Evolutionary conservation across 2,888 invertebrate species (phyloP).

Genomic region (Drosophila prostipennis): DNA sequence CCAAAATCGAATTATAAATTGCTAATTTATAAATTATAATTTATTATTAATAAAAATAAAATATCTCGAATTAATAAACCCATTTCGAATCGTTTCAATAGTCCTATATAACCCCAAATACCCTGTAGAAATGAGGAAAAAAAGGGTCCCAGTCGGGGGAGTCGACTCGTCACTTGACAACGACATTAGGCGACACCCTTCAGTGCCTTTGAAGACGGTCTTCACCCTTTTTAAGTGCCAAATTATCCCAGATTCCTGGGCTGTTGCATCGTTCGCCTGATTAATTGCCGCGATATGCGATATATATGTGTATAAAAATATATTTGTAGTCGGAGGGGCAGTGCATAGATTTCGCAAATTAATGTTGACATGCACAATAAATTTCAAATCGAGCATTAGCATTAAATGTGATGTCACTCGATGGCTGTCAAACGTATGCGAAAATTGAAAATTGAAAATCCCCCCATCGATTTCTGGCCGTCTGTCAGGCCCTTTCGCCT

Average conservation of each 20-base stretch:
- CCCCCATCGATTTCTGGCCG: background rate
- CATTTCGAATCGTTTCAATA: too few relatives aligned
- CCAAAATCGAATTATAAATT: too few relatives aligned
- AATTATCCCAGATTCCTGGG: slow-evolving; percentile 57
- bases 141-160: slow-evolving; percentile 26
- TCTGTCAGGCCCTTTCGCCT: slow-evolving; percentile 7
- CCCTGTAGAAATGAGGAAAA: background rate
- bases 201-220: slow-evolving; percentile 62
- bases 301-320: slow-evolving; percentile 18
- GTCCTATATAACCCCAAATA: background rate
- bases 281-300: slow-evolving; percentile 60
- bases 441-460: slow-evolving; percentile 67
- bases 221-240: slow-evolving; percentile 75
- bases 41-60: too few relatives aligned
- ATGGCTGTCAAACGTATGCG: slow-evolving; percentile 61
- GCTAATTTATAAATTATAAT: too few relatives aligned
- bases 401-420: slow-evolving; percentile 63
- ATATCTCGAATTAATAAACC: too few relatives aligned
- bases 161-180: slow-evolving; percentile 62
- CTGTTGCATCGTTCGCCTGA: slow-evolving; percentile 69
- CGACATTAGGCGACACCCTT: slow-evolving; percentile 51
- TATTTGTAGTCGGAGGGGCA: slow-evolving; percentile 23
- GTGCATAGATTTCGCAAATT: slow-evolving; percentile 54
- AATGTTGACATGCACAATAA: slow-evolving; percentile 76
- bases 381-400: slow-evolving; percentile 71